phyloP scores from a whole-genome alignment of 2,797 vertebrate species.

The Melanogrammus aeglefinus region DNA sequence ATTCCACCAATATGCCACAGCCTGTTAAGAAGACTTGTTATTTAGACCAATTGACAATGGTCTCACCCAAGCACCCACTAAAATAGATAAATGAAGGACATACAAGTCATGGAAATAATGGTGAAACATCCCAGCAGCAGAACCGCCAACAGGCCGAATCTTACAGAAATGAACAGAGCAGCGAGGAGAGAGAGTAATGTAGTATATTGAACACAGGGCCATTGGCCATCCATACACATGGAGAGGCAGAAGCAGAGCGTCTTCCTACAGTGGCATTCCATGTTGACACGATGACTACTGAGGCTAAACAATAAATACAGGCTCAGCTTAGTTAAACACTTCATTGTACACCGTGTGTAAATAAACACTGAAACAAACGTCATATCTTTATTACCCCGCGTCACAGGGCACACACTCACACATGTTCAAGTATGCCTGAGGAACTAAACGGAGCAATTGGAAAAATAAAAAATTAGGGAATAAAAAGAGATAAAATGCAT shows the following conservation, averaged over 20 bases:
- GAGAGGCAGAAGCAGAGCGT: constrained; percentile 58
- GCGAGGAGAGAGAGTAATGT: constrained; percentile 55
- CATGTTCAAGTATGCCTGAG: constrained; percentile 72
- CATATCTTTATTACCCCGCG: constrained; percentile 72
- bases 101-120: not conserved
- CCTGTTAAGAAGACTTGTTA: not conserved
- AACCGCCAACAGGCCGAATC: not conserved
- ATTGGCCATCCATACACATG: constrained; percentile 63
- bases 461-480: constrained; percentile 40
- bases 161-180: constrained; percentile 45
- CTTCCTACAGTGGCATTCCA: constrained; percentile 54
- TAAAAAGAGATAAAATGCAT: constrained; percentile 72
- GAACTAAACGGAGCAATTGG: constrained; percentile 66
- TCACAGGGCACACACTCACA: constrained; percentile 66
- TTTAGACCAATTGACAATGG: not conserved
- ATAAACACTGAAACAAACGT: constrained; percentile 71
- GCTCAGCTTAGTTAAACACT: constrained; percentile 69
- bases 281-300: constrained; percentile 55
- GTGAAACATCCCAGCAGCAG: not conserved
- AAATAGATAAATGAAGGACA: not conserved
- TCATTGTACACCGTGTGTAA: constrained; percentile 67
- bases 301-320: constrained; percentile 68
- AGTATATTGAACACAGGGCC: constrained; percentile 65
- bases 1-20: not conserved
- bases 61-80: not conserved